A percentile compares a stretch with the other conserved stretches of the same genome.
These are phyloP conservation scores for Naja naja DNA, from an alignment of 2,113 vertebrate genomes.

Conservation along the genomic window DNA sequence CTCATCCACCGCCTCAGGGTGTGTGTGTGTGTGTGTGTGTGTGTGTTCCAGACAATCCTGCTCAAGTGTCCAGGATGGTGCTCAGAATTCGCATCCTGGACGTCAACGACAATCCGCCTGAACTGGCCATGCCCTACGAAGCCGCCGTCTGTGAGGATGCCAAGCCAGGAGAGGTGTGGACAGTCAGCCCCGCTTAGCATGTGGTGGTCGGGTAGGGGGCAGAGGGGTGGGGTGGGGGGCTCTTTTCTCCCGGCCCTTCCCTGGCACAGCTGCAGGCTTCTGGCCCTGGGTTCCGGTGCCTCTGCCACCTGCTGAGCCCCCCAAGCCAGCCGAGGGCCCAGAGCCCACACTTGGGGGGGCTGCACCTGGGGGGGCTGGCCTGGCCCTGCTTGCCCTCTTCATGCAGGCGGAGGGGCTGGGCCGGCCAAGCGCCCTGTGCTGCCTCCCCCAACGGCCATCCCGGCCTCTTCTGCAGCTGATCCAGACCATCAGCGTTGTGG, in stretches of 20 bases:
- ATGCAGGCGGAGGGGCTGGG: not conserved
- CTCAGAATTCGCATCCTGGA: constrained; percentile 94
- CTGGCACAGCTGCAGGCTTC: not conserved
- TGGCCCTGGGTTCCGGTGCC: not conserved
- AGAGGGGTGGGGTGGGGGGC: too few species aligned
- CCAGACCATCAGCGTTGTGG: constrained; percentile 96
- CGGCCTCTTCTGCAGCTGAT: constrained; percentile 78
- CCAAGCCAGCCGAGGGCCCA: too few species aligned
- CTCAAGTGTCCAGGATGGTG: constrained; percentile 80
- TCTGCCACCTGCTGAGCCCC: not conserved
- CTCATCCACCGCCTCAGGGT: accelerated
- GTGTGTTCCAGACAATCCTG: constrained; percentile 81
- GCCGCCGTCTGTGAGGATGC: constrained; percentile 92
- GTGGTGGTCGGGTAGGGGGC: not conserved
- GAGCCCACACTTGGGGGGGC: too few species aligned
- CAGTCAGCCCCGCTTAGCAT: accelerated
- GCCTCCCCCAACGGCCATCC: not conserved
- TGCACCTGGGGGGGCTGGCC: too few species aligned
- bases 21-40: not conserved
- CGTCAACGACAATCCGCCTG: constrained; percentile 95
- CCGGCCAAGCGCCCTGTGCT: too few species aligned
- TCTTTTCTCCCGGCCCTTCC: too few species aligned
- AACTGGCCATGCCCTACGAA: constrained; percentile 91
- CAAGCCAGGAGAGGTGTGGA: constrained; percentile 88
- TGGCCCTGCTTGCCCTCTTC: not conserved